Evolutionary conservation across 2,888 invertebrate genomes (phyloP).

Genomic region (Caenorhabditis afra): DNA sequence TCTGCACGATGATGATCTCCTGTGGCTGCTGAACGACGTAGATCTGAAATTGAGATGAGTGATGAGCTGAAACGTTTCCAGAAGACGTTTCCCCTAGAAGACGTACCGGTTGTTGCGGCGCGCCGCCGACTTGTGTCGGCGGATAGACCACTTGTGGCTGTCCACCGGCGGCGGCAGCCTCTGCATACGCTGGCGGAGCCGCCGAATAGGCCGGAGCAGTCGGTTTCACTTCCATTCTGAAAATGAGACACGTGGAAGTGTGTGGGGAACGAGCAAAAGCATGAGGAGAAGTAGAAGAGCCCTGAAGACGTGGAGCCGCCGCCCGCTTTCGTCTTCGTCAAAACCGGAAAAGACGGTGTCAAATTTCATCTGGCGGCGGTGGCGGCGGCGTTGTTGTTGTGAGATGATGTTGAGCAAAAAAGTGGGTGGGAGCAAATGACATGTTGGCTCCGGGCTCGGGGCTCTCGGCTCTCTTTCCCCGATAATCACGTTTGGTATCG

Average conservation of each 20-base stretch:
- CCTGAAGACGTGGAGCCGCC: too few species aligned
- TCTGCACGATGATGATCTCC: conserved; percentile 30
- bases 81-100: not conserved
- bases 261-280: not conserved
- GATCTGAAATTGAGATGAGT: conserved; percentile 13
- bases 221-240: conserved; percentile 31
- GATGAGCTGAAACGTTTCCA: not conserved
- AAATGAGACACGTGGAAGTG: not conserved
- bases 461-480: too few species aligned
- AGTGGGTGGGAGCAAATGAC: too few species aligned
- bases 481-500: too few species aligned
- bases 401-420: too few species aligned
- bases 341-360: too few species aligned
- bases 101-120: conserved; percentile 11
- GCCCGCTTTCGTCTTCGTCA: too few species aligned
- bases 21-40: conserved; percentile 47
- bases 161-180: conserved; percentile 17
- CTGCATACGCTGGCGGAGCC: conserved; percentile 46
- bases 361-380: too few species aligned
- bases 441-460: too few species aligned
- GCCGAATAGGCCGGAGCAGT: conserved; percentile 32
- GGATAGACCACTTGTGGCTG: conserved; percentile 20
- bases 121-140: conserved; percentile 3
- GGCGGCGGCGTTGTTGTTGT: too few species aligned
- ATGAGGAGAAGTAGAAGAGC: too few species aligned